Conservation (phyloP, 2,797 vertebrate species). For the Peromyscus eremicus region DNA sequence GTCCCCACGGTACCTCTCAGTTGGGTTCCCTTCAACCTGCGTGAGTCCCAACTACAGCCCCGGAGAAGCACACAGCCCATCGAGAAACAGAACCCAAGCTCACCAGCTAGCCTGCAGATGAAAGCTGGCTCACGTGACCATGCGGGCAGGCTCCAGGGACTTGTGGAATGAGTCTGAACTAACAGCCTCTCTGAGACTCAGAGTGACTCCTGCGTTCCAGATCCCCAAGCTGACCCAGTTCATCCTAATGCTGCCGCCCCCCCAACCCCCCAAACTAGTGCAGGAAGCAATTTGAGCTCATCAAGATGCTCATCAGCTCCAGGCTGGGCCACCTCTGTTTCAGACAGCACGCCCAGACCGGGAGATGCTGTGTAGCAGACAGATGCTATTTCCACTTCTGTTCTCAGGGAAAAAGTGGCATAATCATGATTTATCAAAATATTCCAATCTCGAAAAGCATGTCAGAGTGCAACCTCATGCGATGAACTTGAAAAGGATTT, state of each 20-base stretch:
- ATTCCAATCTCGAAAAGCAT: slow-evolving; percentile 76
- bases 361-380: slow-evolving; percentile 56
- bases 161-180: not conserved
- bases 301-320: slow-evolving; percentile 74
- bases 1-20: rapidly evolving
- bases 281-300: slow-evolving; percentile 83
- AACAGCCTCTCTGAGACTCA: not conserved
- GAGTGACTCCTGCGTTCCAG: not conserved
- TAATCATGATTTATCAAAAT: slow-evolving; percentile 82
- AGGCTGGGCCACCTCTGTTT: slow-evolving; percentile 67
- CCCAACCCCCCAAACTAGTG: not conserved
- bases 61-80: not conserved
- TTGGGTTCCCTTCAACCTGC: not conserved
- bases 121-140: rapidly evolving
- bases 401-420: slow-evolving; percentile 73
- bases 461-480: slow-evolving; percentile 75
- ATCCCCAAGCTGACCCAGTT: slow-evolving; percentile 65
- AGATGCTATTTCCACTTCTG: slow-evolving; percentile 79
- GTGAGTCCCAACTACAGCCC: not conserved
- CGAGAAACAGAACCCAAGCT: not conserved
- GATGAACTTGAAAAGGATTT: slow-evolving; percentile 62
- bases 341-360: slow-evolving; percentile 74
- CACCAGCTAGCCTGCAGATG: not conserved
- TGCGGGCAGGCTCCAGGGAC: not conserved
- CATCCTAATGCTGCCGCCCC: slow-evolving; percentile 46